phyloP scores from a whole-genome alignment of 2,797 vertebrate genomes.

The Brachyalestes nurse region DNA sequence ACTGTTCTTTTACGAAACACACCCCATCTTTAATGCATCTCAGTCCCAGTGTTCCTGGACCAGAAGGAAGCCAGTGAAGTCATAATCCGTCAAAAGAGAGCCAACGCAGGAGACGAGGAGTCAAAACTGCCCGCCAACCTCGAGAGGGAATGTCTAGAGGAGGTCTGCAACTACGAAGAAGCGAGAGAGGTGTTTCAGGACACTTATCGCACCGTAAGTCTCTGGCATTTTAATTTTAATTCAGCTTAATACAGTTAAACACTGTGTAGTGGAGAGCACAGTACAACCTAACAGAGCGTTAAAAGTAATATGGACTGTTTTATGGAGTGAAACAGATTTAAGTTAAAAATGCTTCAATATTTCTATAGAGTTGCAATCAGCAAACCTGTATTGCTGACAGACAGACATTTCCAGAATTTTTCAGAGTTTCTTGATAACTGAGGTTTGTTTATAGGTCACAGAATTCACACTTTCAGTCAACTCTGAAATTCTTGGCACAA shows the following conservation, averaged over 20 bases:
- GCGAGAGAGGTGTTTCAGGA: slow-evolving; percentile 78
- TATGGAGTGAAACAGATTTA: no score
- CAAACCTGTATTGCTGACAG: not conserved
- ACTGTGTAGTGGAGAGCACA: not conserved
- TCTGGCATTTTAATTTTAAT: not conserved
- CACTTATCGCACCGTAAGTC: slow-evolving; percentile 78
- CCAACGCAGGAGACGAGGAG: slow-evolving; percentile 50
- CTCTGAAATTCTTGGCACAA: no score
- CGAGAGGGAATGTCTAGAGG: slow-evolving; percentile 80
- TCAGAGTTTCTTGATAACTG: no score
- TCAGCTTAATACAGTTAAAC: not conserved
- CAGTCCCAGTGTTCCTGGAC: slow-evolving; percentile 68
- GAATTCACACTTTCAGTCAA: no score
- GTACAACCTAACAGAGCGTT: not conserved
- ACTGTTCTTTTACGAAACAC: not conserved
- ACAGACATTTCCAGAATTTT: not conserved
- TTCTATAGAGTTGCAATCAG: no score
- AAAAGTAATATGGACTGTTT: not conserved
- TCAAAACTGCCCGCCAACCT: slow-evolving; percentile 59
- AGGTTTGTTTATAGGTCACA: no score
- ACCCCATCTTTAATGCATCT: not conserved
- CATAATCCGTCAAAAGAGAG: slow-evolving; percentile 76
- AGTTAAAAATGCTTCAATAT: no score
- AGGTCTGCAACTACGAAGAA: slow-evolving; percentile 79
- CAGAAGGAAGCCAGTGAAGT: slow-evolving; percentile 73